Evolutionary conservation across 23 tunicate species (phyloP).

Genomic region (Phallusia fumigata): DNA sequence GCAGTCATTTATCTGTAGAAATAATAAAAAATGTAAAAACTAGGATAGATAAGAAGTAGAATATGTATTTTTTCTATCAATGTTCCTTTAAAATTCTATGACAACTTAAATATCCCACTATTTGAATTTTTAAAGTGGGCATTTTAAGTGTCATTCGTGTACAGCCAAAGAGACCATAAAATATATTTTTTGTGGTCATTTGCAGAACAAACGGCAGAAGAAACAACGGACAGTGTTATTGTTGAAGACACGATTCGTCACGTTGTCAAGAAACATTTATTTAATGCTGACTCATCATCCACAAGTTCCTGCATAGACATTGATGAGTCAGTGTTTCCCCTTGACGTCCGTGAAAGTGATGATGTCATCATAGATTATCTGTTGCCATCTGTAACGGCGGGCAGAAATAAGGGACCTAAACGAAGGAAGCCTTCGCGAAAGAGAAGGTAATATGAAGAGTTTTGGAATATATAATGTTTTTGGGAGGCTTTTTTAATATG

Average conservation of each 20-base stretch:
- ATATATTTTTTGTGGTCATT: not conserved
- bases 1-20: too few relatives aligned
- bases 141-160: too few relatives aligned
- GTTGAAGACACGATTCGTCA: slow-evolving; percentile 53
- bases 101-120: too few relatives aligned
- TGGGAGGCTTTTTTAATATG: too few relatives aligned
- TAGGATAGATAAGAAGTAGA: too few relatives aligned
- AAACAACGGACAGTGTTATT: slow-evolving; percentile 5
- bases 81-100: too few relatives aligned
- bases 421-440: slow-evolving; percentile 38
- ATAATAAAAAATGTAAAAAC: too few relatives aligned
- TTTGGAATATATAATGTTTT: too few relatives aligned
- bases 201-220: not conserved
- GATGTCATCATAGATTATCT: slow-evolving; percentile 3
- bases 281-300: slow-evolving; percentile 59
- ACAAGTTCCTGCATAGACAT: slow-evolving; percentile 30
- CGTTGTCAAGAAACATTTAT: slow-evolving; percentile 47
- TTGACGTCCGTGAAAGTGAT: not conserved
- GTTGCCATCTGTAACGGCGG: slow-evolving; percentile 53
- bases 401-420: slow-evolving; percentile 47
- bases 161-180: too few relatives aligned
- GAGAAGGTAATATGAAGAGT: slow-evolving; percentile 9
- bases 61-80: too few relatives aligned
- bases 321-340: slow-evolving; percentile 4
- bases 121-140: too few relatives aligned